Evolutionary conservation across 2,888 invertebrate genomes (phyloP).

Genomic region (Conistra vaccinii): DNA sequence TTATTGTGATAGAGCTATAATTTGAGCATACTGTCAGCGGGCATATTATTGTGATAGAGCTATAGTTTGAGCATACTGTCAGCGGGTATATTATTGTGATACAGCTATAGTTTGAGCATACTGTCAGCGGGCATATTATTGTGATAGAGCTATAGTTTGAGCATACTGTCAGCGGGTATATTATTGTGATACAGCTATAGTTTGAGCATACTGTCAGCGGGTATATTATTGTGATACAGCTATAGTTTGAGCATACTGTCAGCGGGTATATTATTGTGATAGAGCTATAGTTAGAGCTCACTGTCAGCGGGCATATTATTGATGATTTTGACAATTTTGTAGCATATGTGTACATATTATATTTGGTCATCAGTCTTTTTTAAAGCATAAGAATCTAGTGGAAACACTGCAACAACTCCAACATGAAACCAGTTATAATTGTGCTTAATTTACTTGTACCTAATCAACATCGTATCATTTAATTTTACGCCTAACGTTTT

Average conservation of each 20-base stretch:
- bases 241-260: background rate
- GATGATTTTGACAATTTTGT: background rate
- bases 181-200: too few relatives aligned
- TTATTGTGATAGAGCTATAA: too few relatives aligned
- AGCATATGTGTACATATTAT: background rate
- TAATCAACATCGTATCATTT: constrained; percentile 25
- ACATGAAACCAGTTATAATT: background rate
- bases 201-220: too few relatives aligned
- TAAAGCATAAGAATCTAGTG: background rate
- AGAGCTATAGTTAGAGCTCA: too few relatives aligned
- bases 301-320: background rate
- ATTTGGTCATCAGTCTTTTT: background rate
- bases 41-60: background rate
- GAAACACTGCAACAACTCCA: background rate
- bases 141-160: background rate
- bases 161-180: background rate
- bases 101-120: too few relatives aligned
- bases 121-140: background rate
- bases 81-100: too few relatives aligned
- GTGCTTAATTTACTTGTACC: background rate
- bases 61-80: background rate
- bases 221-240: background rate
- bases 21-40: too few relatives aligned
- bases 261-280: too few relatives aligned
- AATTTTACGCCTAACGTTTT: constrained; percentile 34